These are phyloP conservation scores for Ceyx margarethae DNA, from an alignment of 2,113 vertebrate species.

Conservation along the genomic window DNA sequence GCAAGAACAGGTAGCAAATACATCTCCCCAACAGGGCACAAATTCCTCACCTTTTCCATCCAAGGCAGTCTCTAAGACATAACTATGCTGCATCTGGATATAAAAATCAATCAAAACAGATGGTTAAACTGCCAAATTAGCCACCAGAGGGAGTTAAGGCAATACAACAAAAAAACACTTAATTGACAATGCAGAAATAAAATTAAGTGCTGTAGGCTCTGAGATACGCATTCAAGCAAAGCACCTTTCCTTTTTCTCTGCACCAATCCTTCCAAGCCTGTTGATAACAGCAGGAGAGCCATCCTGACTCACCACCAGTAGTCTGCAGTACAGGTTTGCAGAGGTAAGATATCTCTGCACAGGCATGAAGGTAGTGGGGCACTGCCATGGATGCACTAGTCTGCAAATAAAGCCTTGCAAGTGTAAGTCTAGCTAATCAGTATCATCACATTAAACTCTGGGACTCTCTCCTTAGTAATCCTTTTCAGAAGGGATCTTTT, in stretches of 20 bases:
- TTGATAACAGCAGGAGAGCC: neutral
- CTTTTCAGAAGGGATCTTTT: neutral
- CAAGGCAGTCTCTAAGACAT: neutral
- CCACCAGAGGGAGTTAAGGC: conserved; percentile 36
- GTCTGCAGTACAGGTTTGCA: neutral
- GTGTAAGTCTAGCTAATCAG: rapidly evolving
- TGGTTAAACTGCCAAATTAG: neutral
- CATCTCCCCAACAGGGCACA: neutral
- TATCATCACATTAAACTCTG: neutral
- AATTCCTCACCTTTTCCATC: neutral
- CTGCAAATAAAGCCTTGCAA: neutral
- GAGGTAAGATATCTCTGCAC: neutral
- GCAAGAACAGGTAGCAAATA: neutral
- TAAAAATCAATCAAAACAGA: neutral
- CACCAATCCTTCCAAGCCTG: neutral
- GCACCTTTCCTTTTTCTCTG: neutral
- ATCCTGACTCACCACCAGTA: neutral
- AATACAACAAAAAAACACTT: neutral
- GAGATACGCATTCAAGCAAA: neutral
- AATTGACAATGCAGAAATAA: neutral
- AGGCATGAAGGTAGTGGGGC: rapidly evolving
- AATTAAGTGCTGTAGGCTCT: neutral
- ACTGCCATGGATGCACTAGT: rapidly evolving
- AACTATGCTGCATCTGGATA: neutral
- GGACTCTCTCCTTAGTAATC: neutral